Base-by-base conservation (phyloP, 37 sponge, comb jelly and placozoan genomes). In the Bolinopsis microptera region DNA sequence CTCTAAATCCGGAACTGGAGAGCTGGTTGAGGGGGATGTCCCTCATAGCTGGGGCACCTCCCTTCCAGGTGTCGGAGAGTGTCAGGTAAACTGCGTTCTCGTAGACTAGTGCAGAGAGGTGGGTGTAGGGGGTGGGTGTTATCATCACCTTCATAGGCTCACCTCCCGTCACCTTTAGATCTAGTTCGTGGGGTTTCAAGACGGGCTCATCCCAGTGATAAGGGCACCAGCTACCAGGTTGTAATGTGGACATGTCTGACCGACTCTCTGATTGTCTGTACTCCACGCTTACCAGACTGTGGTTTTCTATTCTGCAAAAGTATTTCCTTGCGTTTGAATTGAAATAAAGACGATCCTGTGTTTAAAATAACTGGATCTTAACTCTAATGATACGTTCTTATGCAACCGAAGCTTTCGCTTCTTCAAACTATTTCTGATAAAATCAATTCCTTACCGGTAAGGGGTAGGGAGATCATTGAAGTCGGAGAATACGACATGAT, bases 251-350 rank as follows among this genome's bases (percentile, higher is more conserved):
- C 35, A 80, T 36, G 82, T 24, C 21, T 8, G 5, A 35, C 8
- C 2, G 23, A 30, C 82, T 80, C 82, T 80, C 82, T 30, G 38
- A 30, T 80, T 80, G 82, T 35, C 82, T 34, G 30, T 80, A 80
- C 23, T 80, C 82, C 22, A 80, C 38, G 2, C 82, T 18, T 37
- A 80, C 82, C 35, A 5, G 35, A 3, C 36, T 32, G 37, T 80
- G 82, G 82, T 80, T 80, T 22, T 80, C 82, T 32, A 80, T 80
- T 37, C 82, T 80, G 75, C 5, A n/a, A n/a, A n/a, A n/a, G n/a
- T 26, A 9, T 21, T 61, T 21, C 16, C 16, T 21, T 9, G 82
- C 5, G 30, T 30, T 26, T 3, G 25, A 70, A 21, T 21, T 21
- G 68, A 18, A 18, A 61, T 9, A 61, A 18, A 21, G 16, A 61